A percentile compares a stretch with the other conserved stretches of the same genome.
phyloP scores from a whole-genome alignment of 1,140 invertebrate species.

The Lysiphlebus fabarum region DNA sequence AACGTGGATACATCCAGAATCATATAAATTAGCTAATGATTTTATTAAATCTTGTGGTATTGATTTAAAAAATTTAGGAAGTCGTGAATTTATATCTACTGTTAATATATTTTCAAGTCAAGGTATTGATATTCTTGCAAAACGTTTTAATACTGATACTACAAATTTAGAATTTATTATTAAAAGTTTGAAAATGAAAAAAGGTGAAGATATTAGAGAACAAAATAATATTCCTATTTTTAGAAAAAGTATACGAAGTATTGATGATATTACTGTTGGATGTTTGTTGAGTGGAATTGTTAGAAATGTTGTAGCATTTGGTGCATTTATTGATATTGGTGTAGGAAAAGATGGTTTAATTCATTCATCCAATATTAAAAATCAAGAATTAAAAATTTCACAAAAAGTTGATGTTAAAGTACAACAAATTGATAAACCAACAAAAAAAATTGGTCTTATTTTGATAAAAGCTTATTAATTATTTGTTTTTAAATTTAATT shows the following conservation, averaged over 20 bases:
- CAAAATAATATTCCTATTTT: conserved; percentile 67
- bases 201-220: conserved; percentile 67
- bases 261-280: conserved; percentile 61
- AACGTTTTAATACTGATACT: conserved; percentile 52
- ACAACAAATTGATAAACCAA: conserved; percentile 55
- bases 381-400: conserved; percentile 64
- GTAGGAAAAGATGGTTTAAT: conserved; percentile 75
- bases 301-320: conserved; percentile 83
- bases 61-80: conserved; percentile 53
- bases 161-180: conserved; percentile 64
- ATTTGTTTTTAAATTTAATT: neutral
- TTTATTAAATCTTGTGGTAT: conserved; percentile 52
- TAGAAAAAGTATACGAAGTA: conserved; percentile 59
- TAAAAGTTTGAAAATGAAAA: conserved; percentile 62
- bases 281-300: conserved; percentile 65
- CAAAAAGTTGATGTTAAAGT: conserved; percentile 67
- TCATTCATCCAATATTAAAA: conserved; percentile 63
- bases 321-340: conserved; percentile 87
- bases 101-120: conserved; percentile 39
- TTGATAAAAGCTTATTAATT: conserved; percentile 31
- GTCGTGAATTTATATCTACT: conserved; percentile 49
- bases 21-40: conserved; percentile 70
- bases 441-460: conserved; percentile 56
- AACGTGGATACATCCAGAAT: conserved; percentile 89
- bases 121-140: conserved; percentile 42